Conservation (phyloP, 2,113 vertebrate genomes). For the Pseudorasbora parva region DNA sequence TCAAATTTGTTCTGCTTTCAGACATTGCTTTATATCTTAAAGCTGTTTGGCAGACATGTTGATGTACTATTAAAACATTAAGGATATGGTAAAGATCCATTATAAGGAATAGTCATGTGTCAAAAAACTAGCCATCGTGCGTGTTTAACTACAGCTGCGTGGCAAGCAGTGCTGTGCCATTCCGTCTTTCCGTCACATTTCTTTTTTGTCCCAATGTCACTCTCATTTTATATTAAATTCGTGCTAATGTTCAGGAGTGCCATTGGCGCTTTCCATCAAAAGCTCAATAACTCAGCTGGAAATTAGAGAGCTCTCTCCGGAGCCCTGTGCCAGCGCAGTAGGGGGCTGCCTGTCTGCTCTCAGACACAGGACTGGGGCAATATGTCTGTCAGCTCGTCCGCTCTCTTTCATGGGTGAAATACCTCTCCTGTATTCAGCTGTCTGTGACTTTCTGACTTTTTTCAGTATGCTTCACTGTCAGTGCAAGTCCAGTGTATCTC, state of each 20-base stretch:
- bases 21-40: background rate
- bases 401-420: background rate
- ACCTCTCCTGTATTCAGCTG: background rate
- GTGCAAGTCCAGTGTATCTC: background rate
- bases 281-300: constrained; percentile 46
- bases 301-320: constrained; percentile 32
- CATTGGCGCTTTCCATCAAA: constrained; percentile 49
- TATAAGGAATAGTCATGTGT: no score
- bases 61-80: background rate
- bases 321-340: constrained; percentile 20
- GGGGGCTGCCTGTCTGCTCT: constrained; percentile 34
- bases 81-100: no score
- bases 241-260: constrained; percentile 40
- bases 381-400: background rate
- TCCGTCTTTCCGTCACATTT: background rate
- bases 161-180: background rate
- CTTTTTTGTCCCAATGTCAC: background rate
- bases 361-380: background rate
- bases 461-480: background rate
- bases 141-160: background rate
- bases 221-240: constrained; percentile 36
- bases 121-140: no score
- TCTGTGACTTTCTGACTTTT: constrained; percentile 1
- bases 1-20: background rate
- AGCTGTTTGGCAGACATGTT: background rate